Conservation (phyloP, 2,797 vertebrate genomes). For the Micrastur ruficollis region DNA sequence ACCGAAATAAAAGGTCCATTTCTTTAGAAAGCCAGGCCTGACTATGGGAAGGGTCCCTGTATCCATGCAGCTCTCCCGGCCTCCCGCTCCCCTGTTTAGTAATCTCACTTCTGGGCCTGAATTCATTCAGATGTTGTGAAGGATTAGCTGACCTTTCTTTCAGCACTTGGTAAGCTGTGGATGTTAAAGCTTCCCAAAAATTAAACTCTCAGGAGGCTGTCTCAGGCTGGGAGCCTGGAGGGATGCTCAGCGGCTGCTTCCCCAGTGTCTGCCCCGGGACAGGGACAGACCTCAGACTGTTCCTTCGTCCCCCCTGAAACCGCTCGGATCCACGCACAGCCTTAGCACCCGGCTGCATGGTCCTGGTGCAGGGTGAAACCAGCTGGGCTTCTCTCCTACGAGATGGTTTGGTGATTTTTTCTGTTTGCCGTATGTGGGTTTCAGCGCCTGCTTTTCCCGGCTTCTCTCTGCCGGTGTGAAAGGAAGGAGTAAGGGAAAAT, state of each 20-base stretch:
- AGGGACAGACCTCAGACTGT: neutral
- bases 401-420: neutral
- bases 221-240: slow-evolving; percentile 9
- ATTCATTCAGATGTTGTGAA: slow-evolving; percentile 52
- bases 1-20: slow-evolving; percentile 50
- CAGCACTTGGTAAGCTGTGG: slow-evolving; percentile 53
- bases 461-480: neutral
- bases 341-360: fast-evolving
- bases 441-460: neutral
- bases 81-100: slow-evolving; percentile 23
- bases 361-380: neutral
- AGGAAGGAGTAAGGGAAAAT: neutral
- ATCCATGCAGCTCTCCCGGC: slow-evolving; percentile 41
- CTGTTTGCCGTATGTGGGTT: neutral
- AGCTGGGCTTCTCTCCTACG: neutral
- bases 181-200: slow-evolving; percentile 72
- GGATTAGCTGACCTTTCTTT: slow-evolving; percentile 75
- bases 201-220: slow-evolving; percentile 56
- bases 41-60: slow-evolving; percentile 50
- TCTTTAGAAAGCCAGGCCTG: slow-evolving; percentile 43
- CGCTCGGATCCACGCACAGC: neutral
- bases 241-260: neutral
- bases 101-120: slow-evolving; percentile 66
- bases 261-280: neutral
- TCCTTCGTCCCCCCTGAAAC: neutral